These are phyloP conservation scores for Polypedilum vanderplanki DNA, from an alignment of 1,140 invertebrate genomes.

Conservation along the genomic window DNA sequence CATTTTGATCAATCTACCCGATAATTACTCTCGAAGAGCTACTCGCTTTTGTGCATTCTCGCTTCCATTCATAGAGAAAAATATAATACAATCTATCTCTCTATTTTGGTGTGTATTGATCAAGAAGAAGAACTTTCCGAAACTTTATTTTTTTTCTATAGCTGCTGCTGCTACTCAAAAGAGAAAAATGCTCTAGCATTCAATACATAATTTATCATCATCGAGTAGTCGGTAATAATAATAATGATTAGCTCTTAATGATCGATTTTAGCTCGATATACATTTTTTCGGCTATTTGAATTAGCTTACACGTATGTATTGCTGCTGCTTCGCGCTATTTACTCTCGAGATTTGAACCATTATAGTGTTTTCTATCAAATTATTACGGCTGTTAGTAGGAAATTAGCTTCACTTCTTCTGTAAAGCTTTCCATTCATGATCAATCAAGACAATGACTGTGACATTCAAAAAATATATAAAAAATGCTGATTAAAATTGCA, in stretches of 20 bases:
- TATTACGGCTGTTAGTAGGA: not conserved
- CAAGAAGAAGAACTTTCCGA: not conserved
- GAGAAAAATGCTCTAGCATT: not conserved
- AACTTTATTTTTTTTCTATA: not conserved
- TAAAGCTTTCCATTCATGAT: not conserved
- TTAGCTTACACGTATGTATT: not conserved
- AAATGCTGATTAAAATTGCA: no score
- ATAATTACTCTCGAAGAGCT: slow-evolving; percentile 21
- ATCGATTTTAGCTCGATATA: slow-evolving; percentile 21
- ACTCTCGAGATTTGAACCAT: not conserved
- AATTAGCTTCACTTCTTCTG: not conserved
- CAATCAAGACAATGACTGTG: slow-evolving; percentile 15
- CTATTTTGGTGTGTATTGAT: not conserved
- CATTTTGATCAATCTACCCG: slow-evolving; percentile 18
- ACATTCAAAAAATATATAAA: no score
- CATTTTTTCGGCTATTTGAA: slow-evolving; percentile 5
- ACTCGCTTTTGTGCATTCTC: slow-evolving; percentile 22
- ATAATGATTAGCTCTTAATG: slow-evolving; percentile 26
- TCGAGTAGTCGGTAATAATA: slow-evolving; percentile 5
- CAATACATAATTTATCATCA: slow-evolving; percentile 22
- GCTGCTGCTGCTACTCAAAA: slow-evolving; percentile 13
- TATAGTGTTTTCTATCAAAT: not conserved
- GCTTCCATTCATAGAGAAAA: not conserved
- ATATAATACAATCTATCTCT: no score
- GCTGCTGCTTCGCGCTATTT: not conserved